A percentile compares a stretch with the other conserved stretches of the same genome.
phyloP scores from a whole-genome alignment of 1,140 invertebrate genomes.

The Lasioglossum albipes region DNA sequence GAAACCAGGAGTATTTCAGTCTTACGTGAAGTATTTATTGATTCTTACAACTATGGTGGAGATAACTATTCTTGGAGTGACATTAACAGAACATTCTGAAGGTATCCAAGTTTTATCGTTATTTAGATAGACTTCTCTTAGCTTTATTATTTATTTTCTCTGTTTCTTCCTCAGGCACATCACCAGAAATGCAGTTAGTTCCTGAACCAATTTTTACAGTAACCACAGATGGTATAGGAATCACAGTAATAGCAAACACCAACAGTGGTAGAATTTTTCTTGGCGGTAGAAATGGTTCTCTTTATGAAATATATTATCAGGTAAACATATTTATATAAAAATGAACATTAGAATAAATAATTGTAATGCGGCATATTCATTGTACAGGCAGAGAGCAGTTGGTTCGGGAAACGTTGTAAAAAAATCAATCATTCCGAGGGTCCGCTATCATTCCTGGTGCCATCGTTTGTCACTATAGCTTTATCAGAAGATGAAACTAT shows the following conservation, averaged over 20 bases:
- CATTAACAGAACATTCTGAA: conserved; percentile 80
- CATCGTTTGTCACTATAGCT: conserved; percentile 92
- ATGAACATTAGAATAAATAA: background rate
- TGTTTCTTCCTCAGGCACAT: conserved; percentile 71
- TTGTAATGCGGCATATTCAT: conserved; percentile 18
- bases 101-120: conserved; percentile 66
- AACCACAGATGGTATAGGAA: conserved; percentile 93
- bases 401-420: conserved; percentile 97
- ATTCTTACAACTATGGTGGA: conserved; percentile 95
- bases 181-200: conserved; percentile 94
- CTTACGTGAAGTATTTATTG: conserved; percentile 95
- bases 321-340: conserved; percentile 75
- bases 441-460: conserved; percentile 92
- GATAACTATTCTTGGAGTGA: conserved; percentile 93
- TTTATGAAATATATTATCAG: conserved; percentile 98
- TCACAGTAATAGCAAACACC: conserved; percentile 91
- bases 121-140: conserved; percentile 20
- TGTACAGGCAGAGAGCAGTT: conserved; percentile 88
- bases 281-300: conserved; percentile 94
- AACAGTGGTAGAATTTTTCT: conserved; percentile 95
- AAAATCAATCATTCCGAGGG: conserved; percentile 97
- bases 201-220: conserved; percentile 96
- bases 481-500: conserved; percentile 94
- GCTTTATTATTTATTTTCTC: conserved; percentile 18
- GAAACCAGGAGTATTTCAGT: conserved; percentile 92